Base-by-base conservation (phyloP, 2,888 invertebrate genomes). In the Byasa hedistus region DNA sequence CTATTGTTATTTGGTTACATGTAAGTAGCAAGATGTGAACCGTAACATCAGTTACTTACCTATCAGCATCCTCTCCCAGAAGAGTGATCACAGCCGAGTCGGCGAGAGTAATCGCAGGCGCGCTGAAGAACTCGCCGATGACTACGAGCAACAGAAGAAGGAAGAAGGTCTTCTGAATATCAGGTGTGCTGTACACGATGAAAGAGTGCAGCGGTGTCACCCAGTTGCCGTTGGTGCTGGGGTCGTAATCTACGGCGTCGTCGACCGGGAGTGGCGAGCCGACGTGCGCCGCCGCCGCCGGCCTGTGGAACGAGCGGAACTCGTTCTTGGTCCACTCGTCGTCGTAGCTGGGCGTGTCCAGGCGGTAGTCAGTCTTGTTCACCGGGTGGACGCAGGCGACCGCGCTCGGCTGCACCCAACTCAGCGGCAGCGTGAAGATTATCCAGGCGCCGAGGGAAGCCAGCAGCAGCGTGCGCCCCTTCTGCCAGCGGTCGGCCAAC, bases 91-190 rank as follows among this genome's bases (percentile, higher is more conserved):
- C 97, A 8, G 97, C 98, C 0, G 97, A 96, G 85, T 98, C 98
- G 0, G 98, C 99, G 61, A 99, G 92, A 0, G 98, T 98, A 73
- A 99, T 96, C 51, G 98, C 98, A 0, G 99, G 99, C 0, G 98
- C 98, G 76, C 97, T 96, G 89, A 99, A 98, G 92, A 99, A 99
- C 90, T 99, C 99, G 0, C 99, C 99, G 65, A 99, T 96, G 36
- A 98, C 95, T 19, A 99, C 97, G 64, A 99, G 93, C 57, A 99
- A 92, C 64, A 99, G 92, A 54, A 99, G 93, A 51, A 99, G 93
- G 87, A 99, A 98, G 93, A 99, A 99, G 0, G 98, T 97, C 89
- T 98, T 97, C 86, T 98, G 96, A 36, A 99, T 98, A 80, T 98
- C 98, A 73, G 93, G 93, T 39, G 94, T 94, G 71, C 95, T 94